Evolutionary conservation across 2,797 vertebrate genomes (phyloP), one percentile per base, ranked within the genome.

Genomic region (Neoniphon sammara): DNA sequence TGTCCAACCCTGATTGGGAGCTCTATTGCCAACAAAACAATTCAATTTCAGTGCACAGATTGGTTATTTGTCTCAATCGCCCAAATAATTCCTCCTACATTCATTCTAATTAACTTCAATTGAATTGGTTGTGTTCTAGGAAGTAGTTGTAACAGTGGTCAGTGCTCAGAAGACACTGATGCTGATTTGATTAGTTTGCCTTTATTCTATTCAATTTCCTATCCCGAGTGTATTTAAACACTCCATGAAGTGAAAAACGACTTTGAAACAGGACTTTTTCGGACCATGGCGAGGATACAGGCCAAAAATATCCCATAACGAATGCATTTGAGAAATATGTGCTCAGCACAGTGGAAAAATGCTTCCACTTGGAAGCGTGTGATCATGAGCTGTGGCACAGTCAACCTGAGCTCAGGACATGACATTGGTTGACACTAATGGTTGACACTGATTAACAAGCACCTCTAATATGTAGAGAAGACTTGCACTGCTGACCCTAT

Each of bases 61-160:
- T 92, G 93, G 94, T 91, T 93, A 88, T 93, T 95, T 93, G 88
- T 93, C 94, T 95, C 89, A 86, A 85, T 91, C 83, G 21, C 78
- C 91, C 62, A 82, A 92, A 91, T 87, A 91, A 94, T 87, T 91
- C 92, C 90, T 91, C 69, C 83, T 86, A 88, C 85, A 93, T 92
- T 89, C 68, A 87, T 94, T 94, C 94, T 94, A 96, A 96, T 96
- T 95, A 95, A 95, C 93, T 94, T 92, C 80, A 92, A 92, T 85
- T 91, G 91, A 93, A 85, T 87, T 82, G 90, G 82, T 85, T 91
- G 88, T 86, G 88, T 89, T 90, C 73, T 84, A 92, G 91, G 88
- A 91, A 94, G 83, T 65, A 75, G 85, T 66, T 78, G 84, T 81
- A 85, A 71, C 68, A 74, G 86, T 90, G 92, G 89, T 86, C 88